A percentile compares a stretch with the other conserved stretches of the same genome.
Evolutionary conservation across 2,113 vertebrate genomes (phyloP).

Genomic region (Ceratotherium simum): DNA sequence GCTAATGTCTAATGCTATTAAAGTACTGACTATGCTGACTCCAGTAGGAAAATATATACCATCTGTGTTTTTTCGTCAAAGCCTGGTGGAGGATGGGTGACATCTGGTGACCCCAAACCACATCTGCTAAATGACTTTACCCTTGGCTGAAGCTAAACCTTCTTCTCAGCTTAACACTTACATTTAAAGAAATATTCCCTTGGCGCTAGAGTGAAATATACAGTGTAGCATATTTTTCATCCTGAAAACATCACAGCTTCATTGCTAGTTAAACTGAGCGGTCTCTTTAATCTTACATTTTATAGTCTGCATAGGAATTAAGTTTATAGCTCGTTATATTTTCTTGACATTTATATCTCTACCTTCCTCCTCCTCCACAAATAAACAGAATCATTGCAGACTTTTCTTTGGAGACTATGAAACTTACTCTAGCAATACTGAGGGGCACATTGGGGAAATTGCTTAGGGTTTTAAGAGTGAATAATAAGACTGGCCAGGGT

Average conservation of each 20-base stretch:
- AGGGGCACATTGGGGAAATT: slow-evolving; percentile 72
- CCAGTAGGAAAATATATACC: not conserved
- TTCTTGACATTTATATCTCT: slow-evolving; percentile 36
- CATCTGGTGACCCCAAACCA: not conserved
- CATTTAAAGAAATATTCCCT: not conserved
- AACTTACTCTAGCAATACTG: slow-evolving; percentile 28
- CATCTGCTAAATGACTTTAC: not conserved
- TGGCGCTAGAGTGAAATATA: not conserved
- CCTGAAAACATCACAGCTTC: not conserved
- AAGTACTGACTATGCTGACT: not conserved
- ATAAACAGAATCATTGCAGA: not conserved
- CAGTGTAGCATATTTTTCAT: not conserved
- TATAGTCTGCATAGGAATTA: not conserved
- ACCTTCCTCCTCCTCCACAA: not conserved
- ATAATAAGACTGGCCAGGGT: slow-evolving; percentile 42
- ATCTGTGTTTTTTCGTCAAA: not conserved
- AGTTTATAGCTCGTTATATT: slow-evolving; percentile 39
- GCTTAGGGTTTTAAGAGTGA: slow-evolving; percentile 66
- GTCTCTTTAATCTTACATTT: not conserved
- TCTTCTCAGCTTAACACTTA: not conserved
- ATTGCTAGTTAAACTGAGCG: slow-evolving; percentile 28
- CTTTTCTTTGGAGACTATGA: not conserved
- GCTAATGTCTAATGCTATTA: not conserved
- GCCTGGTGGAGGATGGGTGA: not conserved
- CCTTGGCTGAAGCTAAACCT: not conserved